Percentiles rank a stretch among this genome's conserved stretches.
These are phyloP conservation scores for Rhogogaster chlorosoma DNA, from an alignment of 2,888 invertebrate genomes.

Conservation along the genomic window DNA sequence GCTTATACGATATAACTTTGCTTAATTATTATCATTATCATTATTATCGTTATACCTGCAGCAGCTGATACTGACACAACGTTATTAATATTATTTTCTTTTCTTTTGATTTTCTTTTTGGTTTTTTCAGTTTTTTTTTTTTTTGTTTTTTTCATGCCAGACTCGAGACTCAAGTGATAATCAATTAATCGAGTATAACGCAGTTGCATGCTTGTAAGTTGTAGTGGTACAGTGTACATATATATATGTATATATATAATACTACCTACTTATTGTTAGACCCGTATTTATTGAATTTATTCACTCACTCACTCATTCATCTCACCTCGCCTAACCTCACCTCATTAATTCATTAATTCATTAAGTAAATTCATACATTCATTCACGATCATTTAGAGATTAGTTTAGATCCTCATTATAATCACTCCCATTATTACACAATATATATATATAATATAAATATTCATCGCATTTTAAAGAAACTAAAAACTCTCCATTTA, in stretches of 20 bases:
- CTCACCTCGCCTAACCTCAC: neutral
- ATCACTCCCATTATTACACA: neutral
- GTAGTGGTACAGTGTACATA: constrained; percentile 3
- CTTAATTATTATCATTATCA: constrained; percentile 21
- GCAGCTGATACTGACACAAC: constrained; percentile 16
- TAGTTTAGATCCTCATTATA: neutral
- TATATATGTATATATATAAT: neutral
- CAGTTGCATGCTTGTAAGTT: constrained; percentile 28
- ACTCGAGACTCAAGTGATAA: constrained; percentile 50
- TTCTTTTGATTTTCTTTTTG: constrained; percentile 15
- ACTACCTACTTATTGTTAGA: neutral
- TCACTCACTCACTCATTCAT: neutral
- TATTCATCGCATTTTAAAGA: neutral
- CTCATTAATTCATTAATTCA: constrained; percentile 6
- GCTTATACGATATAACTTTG: constrained; percentile 12
- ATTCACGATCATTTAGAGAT: neutral
- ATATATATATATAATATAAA: neutral
- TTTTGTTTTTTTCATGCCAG: constrained; percentile 5
- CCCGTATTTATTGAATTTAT: neutral
- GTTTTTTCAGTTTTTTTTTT: neutral
- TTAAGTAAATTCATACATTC: neutral
- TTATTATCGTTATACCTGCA: constrained; percentile 44
- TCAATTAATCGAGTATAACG: neutral
- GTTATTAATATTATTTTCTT: constrained; percentile 30
- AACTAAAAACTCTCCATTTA: neutral